Evolutionary conservation across 2,888 invertebrate genomes (phyloP).

Genomic region (Cryptus armator): DNA sequence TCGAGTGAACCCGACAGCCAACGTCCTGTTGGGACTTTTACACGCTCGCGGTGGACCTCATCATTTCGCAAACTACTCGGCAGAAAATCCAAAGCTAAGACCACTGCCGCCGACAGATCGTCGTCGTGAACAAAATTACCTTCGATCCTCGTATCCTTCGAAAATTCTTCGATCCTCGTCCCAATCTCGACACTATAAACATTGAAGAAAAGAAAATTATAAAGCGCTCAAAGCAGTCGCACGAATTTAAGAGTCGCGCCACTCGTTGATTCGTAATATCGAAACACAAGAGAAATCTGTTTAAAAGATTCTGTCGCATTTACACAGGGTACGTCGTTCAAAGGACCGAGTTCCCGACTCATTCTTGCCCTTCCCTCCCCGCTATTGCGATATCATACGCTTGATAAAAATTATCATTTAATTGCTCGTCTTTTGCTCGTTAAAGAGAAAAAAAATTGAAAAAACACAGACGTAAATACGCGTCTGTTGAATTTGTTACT

Average conservation of each 20-base stretch:
- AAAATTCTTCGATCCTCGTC: not conserved
- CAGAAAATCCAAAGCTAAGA: constrained; percentile 79
- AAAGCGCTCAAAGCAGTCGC: constrained; percentile 18
- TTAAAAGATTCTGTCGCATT: constrained; percentile 21
- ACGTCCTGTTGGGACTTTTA: constrained; percentile 82
- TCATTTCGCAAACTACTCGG: constrained; percentile 87
- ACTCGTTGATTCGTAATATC: constrained; percentile 9
- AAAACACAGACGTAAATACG: not conserved
- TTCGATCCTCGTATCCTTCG: not conserved
- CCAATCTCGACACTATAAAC: not conserved
- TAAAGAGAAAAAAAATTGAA: not conserved
- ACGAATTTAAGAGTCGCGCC: not conserved
- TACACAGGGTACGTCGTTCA: constrained; percentile 47
- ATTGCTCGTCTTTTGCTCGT: not conserved
- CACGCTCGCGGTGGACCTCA: constrained; percentile 88
- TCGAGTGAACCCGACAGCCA: constrained; percentile 73
- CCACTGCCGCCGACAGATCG: constrained; percentile 68
- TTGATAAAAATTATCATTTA: constrained; percentile 14
- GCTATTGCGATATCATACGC: constrained; percentile 38
- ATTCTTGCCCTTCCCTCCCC: constrained; percentile 40
- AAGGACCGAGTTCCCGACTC: constrained; percentile 25
- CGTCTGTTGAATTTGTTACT: constrained; percentile 42
- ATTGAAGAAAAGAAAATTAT: constrained; percentile 2
- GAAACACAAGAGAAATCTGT: not conserved
- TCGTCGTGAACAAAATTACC: constrained; percentile 60